Conservation (phyloP, 2,113 vertebrate species). For the Ursus arctos region DNA sequence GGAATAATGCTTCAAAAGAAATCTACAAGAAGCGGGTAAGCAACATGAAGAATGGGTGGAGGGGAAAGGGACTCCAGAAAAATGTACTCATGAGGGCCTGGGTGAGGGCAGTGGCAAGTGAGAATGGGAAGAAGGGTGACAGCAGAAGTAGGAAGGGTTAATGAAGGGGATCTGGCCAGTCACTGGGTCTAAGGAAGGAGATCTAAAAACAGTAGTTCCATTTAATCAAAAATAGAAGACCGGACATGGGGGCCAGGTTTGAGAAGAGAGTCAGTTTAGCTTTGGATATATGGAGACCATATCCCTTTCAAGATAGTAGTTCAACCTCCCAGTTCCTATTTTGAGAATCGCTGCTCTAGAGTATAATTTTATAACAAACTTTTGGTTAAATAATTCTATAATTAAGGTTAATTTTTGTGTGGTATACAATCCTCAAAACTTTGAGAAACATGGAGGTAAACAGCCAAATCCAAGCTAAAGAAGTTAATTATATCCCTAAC, state of each 20-base stretch:
- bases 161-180: not conserved
- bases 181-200: not conserved
- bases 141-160: fast-evolving
- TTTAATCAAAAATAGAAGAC: not conserved
- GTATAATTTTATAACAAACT: not conserved
- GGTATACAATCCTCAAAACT: not conserved
- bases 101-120: too few relatives aligned
- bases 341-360: not conserved
- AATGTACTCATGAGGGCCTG: not conserved
- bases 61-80: not conserved
- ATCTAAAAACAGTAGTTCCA: not conserved
- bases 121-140: not conserved
- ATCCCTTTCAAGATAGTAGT: not conserved
- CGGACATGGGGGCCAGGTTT: not conserved
- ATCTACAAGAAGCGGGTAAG: fast-evolving
- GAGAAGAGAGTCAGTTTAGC: not conserved
- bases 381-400: not conserved
- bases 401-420: not conserved
- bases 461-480: not conserved
- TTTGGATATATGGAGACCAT: not conserved
- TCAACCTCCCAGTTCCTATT: not conserved
- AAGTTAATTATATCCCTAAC: not conserved
- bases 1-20: not conserved
- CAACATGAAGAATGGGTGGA: too few relatives aligned
- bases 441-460: not conserved